Evolutionary conservation across 1,140 invertebrate species (phyloP).

Genomic region (Hylyphantes graminicola): DNA sequence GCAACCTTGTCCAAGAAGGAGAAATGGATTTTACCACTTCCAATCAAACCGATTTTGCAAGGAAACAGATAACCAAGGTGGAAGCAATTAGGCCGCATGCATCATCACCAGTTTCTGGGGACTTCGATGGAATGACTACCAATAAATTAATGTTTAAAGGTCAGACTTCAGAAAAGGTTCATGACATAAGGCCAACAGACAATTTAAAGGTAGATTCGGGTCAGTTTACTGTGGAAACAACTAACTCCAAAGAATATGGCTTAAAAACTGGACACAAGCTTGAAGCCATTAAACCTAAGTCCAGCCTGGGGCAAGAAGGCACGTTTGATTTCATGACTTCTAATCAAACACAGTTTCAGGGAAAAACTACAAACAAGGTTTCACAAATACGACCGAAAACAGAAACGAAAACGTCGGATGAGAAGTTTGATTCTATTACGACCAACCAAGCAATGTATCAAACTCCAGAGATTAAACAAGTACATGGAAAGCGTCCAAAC

Average conservation of each 20-base stretch:
- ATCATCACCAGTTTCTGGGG: slow-evolving; percentile 20
- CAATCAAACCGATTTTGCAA: slow-evolving; percentile 34
- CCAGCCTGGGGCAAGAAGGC: slow-evolving; percentile 66
- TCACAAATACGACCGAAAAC: slow-evolving; percentile 26
- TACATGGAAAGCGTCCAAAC: not conserved
- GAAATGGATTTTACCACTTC: slow-evolving; percentile 53
- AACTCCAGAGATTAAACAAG: not conserved
- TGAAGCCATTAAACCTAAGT: slow-evolving; percentile 60
- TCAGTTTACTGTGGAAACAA: slow-evolving; percentile 26
- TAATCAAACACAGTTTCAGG: slow-evolving; percentile 32
- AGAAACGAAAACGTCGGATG: slow-evolving; percentile 25
- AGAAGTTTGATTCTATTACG: slow-evolving; percentile 40
- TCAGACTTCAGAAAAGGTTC: slow-evolving; percentile 9
- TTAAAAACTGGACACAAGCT: slow-evolving; percentile 53
- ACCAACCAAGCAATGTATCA: slow-evolving; percentile 46
- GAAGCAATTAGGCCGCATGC: slow-evolving; percentile 37
- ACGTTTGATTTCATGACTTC: slow-evolving; percentile 67
- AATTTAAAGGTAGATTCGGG: slow-evolving; percentile 31
- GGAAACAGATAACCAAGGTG: not conserved
- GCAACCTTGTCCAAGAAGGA: slow-evolving; percentile 44
- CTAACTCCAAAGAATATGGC: slow-evolving; percentile 64
- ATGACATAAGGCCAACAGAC: slow-evolving; percentile 37
- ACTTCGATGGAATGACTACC: slow-evolving; percentile 56
- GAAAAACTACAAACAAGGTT: slow-evolving; percentile 13
- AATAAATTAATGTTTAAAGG: slow-evolving; percentile 44